A percentile compares a stretch with the other conserved stretches of the same genome.
phyloP scores from a whole-genome alignment of 2,797 vertebrate genomes.

The Ctenosaura bakeri region DNA sequence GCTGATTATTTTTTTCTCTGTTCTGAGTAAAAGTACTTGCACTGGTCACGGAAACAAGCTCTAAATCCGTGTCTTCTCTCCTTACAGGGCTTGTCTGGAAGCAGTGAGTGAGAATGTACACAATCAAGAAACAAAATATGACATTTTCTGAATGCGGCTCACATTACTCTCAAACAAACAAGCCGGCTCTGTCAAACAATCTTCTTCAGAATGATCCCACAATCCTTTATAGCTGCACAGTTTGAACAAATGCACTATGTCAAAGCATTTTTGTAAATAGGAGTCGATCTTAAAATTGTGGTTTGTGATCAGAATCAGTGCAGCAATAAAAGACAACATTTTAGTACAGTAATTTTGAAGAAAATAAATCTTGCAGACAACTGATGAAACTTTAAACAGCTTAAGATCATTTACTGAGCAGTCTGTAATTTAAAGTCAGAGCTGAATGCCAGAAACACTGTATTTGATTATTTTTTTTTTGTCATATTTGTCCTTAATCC shows the following conservation, averaged over 20 bases:
- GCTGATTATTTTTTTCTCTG: constrained; percentile 80
- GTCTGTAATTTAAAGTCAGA: constrained; percentile 80
- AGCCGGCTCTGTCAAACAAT: constrained; percentile 86
- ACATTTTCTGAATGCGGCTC: constrained; percentile 84
- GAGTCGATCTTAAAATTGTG: constrained; percentile 85
- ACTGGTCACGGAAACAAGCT: constrained; percentile 81
- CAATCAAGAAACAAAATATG: constrained; percentile 87
- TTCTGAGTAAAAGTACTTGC: constrained; percentile 82
- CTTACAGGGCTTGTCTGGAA: constrained; percentile 84
- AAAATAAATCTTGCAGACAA: constrained; percentile 82
- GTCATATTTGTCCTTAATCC: constrained; percentile 75
- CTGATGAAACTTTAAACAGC: constrained; percentile 83
- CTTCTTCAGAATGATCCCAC: constrained; percentile 85
- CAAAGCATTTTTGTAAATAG: constrained; percentile 85
- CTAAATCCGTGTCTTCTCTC: constrained; percentile 85
- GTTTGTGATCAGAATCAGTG: constrained; percentile 82
- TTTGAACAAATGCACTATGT: constrained; percentile 86
- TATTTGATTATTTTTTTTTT: constrained; percentile 79
- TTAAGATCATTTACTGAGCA: constrained; percentile 83
- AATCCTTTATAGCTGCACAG: constrained; percentile 82
- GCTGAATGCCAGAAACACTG: constrained; percentile 77
- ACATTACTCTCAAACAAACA: constrained; percentile 86
- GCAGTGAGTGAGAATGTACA: constrained; percentile 84
- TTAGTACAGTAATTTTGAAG: constrained; percentile 84
- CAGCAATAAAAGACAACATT: constrained; percentile 86